These are phyloP conservation scores for Lymantria dispar DNA, from an alignment of 2,888 invertebrate genomes.

Conservation along the genomic window DNA sequence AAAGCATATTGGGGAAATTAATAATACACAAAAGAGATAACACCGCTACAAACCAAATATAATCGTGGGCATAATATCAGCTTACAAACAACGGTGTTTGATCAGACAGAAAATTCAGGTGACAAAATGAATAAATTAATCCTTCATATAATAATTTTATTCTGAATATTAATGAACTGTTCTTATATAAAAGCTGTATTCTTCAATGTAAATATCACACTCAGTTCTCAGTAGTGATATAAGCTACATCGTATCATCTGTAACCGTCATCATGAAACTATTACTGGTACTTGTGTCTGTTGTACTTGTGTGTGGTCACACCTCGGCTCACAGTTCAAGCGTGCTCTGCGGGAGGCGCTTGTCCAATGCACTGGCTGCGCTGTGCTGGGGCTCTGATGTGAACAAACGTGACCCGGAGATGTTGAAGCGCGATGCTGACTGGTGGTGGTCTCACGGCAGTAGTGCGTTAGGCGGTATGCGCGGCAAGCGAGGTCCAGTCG, in stretches of 20 bases:
- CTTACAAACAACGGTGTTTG: background rate
- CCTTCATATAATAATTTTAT: background rate
- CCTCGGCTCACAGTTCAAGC: background rate
- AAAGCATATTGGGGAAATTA: too few species aligned
- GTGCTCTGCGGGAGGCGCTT: background rate
- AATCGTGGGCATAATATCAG: too few species aligned
- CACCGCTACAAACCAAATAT: too few species aligned
- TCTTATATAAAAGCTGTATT: background rate
- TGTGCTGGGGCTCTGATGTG: background rate
- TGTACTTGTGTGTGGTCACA: background rate
- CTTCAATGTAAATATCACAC: background rate
- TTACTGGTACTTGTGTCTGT: background rate
- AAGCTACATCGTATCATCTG: background rate
- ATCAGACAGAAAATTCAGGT: background rate
- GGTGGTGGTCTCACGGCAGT: background rate
- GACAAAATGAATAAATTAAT: background rate
- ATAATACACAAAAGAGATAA: too few species aligned
- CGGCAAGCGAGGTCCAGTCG: constrained; percentile 8
- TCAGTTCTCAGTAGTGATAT: background rate
- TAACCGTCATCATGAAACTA: background rate
- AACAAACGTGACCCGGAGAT: background rate
- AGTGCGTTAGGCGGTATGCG: background rate
- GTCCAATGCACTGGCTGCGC: background rate
- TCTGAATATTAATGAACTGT: constrained; percentile 1
- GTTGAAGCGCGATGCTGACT: background rate